These are phyloP conservation scores for Atherinosoma microstoma DNA, from an alignment of 2,797 vertebrate species.

Conservation along the genomic window DNA sequence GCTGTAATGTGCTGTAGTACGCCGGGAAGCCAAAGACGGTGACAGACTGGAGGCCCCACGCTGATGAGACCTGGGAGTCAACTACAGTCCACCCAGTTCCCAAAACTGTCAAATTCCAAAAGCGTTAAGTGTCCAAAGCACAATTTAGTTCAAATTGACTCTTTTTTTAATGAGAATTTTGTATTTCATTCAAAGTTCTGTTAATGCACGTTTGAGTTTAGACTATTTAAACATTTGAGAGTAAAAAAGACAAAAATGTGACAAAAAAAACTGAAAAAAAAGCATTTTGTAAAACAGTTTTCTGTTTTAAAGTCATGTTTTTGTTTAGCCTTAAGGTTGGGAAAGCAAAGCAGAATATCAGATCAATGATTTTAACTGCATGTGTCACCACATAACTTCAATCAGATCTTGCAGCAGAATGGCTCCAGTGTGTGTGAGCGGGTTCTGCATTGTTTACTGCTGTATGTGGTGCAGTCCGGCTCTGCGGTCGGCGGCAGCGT, in stretches of 20 bases:
- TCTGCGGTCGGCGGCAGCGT: slow-evolving; percentile 49
- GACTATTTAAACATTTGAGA: neutral
- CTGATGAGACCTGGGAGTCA: neutral
- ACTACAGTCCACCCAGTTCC: neutral
- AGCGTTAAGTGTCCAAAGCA: neutral
- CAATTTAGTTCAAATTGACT: neutral
- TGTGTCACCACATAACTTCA: slow-evolving; percentile 12
- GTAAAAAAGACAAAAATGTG: neutral
- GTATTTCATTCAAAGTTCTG: neutral
- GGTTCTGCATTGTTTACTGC: slow-evolving; percentile 49
- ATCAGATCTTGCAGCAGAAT: neutral
- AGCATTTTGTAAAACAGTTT: no score
- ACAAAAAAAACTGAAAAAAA: no score
- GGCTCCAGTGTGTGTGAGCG: neutral
- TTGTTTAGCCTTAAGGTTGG: neutral
- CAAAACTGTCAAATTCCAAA: no score
- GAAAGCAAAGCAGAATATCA: no score
- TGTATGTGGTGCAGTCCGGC: slow-evolving; percentile 51
- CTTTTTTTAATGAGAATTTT: no score
- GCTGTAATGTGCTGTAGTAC: slow-evolving; percentile 15
- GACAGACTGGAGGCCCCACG: slow-evolving; percentile 1
- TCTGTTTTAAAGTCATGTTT: no score
- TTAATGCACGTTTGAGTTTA: neutral
- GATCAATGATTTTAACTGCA: slow-evolving; percentile 10
- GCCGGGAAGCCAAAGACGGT: neutral